Evolutionary conservation across 1,140 invertebrate genomes (phyloP).

Genomic region (Parasteatoda tepidariorum): DNA sequence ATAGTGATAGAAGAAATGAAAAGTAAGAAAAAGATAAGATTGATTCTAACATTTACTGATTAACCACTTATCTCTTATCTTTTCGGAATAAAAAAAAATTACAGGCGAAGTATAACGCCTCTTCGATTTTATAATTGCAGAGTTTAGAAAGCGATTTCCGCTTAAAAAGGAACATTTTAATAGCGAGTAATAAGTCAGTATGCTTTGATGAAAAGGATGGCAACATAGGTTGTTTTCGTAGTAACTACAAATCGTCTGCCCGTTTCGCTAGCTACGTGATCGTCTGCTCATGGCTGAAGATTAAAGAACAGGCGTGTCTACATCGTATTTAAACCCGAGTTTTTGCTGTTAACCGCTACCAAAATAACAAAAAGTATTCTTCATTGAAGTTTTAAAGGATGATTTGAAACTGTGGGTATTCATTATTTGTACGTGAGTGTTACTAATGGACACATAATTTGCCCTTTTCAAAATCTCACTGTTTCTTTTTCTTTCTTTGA

Average conservation of each 20-base stretch:
- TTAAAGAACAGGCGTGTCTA: conserved; percentile 40
- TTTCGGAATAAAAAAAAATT: neutral
- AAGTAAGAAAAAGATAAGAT: neutral
- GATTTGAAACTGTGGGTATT: conserved; percentile 8
- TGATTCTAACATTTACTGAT: neutral
- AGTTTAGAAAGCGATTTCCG: conserved; percentile 11
- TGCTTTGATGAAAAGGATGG: neutral
- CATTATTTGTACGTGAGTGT: conserved; percentile 50
- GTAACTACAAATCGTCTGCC: conserved; percentile 23
- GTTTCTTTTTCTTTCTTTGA: neutral
- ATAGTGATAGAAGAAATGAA: neutral
- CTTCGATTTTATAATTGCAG: conserved; percentile 23
- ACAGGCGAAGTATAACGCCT: conserved; percentile 19
- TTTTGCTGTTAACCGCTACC: neutral
- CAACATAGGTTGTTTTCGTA: conserved; percentile 30
- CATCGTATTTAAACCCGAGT: neutral
- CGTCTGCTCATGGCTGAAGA: neutral
- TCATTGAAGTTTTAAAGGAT: conserved; percentile 9
- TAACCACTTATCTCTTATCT: neutral
- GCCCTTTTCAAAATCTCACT: neutral
- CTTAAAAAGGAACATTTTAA: conserved; percentile 35
- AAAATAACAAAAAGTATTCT: neutral
- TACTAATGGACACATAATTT: conserved; percentile 47
- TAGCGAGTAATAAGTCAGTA: conserved; percentile 11
- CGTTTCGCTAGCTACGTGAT: conserved; percentile 25